Base-by-base conservation (phyloP, 35 echinoderm and acorn worm species). In the Amphiura filiformis region DNA sequence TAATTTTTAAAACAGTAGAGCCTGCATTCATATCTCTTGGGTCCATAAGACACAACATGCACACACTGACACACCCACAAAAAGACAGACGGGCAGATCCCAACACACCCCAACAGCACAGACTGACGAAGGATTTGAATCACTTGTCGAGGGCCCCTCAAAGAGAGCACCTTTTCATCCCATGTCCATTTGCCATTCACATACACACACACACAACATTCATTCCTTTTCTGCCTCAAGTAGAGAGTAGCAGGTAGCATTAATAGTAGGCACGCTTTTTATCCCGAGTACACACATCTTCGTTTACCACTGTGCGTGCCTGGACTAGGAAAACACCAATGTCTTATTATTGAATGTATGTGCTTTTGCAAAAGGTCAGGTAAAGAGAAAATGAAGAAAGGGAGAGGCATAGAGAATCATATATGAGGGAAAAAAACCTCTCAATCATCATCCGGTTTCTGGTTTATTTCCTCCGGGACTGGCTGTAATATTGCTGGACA, bases 201-300 rank as follows among this genome's bases (percentile, higher is more conserved):
- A 70, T 23, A 70, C 61, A 70, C 2, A 13, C 61, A n/a, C 61
- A 70, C 61, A 70, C 61, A 70, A 70, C 61, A 70, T 70, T 70
- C 28, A 2, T 52, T 7, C 20, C 44, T 52, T n/a, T 23, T 23
- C 61, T 15, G 61, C 61, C 61, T 70, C 61, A 30, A 70, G 61
- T 70, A n/a, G 17, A 26, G n/a, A 70, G 61, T 30, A 70, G 28
- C 61, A 70, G 15, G 7, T 70, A 70, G 28, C 61, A 70, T 70
- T 70, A 70, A 70, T 70, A 70, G 61, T 30, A 70, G 61, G 28
- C 61, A 70, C 61, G 61, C 61, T 70, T 70, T n/a, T 70, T 70
- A 70, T 70, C 7, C 61, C 9, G 61, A 23, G 61, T 70, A 30
- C 61, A 70, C 61, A 70, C 61, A 23, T 70, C 61, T 70, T 70